These are phyloP conservation scores for Thryonomys swinderianus DNA, from an alignment of 2,113 vertebrate genomes.

Conservation along the genomic window DNA sequence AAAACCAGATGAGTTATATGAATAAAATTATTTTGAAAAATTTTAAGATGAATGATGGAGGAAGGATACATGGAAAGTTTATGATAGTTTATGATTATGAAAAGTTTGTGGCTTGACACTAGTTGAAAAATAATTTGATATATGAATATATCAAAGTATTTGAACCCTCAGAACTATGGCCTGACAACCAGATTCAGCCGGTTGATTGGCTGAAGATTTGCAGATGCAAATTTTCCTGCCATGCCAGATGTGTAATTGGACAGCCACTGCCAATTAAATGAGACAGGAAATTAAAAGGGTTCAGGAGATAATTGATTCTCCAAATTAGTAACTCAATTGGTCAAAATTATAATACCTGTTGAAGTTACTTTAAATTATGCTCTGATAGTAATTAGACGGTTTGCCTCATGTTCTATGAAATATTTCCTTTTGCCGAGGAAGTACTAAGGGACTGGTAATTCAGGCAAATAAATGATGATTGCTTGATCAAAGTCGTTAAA, in stretches of 20 bases:
- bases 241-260: constrained; percentile 64
- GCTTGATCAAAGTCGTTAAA: constrained; percentile 79
- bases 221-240: constrained; percentile 50
- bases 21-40: constrained; percentile 18
- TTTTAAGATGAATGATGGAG: background rate
- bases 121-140: constrained; percentile 4
- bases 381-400: constrained; percentile 67
- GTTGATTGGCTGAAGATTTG: constrained; percentile 55
- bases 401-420: constrained; percentile 62
- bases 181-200: background rate
- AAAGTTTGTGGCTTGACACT: background rate
- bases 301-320: constrained; percentile 69
- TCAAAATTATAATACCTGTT: constrained; percentile 80
- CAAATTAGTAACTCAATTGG: constrained; percentile 74
- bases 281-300: constrained; percentile 64
- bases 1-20: background rate
- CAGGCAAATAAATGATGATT: constrained; percentile 81
- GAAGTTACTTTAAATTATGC: constrained; percentile 79
- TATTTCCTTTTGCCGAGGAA: constrained; percentile 62
- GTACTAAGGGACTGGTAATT: constrained; percentile 73
- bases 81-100: background rate
- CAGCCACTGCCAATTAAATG: constrained; percentile 67
- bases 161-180: background rate
- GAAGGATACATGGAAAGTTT: background rate
- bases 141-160: background rate